Evolutionary conservation across 2,113 vertebrate genomes (phyloP).

Genomic region (Ceuthmochares aereus): DNA sequence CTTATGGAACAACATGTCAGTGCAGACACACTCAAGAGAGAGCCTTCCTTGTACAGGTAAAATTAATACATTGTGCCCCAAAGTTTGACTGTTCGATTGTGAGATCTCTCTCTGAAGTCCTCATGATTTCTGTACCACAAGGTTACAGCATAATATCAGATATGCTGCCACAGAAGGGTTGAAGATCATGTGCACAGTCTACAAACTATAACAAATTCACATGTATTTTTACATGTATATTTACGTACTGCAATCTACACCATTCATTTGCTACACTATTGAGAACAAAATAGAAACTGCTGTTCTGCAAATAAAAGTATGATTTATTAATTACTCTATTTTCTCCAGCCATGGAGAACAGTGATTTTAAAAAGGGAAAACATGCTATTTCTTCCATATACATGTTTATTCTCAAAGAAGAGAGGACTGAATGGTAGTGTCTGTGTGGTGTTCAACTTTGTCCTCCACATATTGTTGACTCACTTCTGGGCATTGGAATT

Average conservation of each 20-base stretch:
- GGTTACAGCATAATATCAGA: not conserved
- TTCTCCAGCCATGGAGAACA: not conserved
- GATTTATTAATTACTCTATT: not conserved
- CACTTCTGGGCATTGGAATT: not conserved
- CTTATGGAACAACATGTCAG: slow-evolving; percentile 95
- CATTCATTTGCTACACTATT: not conserved
- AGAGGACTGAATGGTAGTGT: not conserved
- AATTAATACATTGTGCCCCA: not conserved
- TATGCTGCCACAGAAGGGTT: not conserved
- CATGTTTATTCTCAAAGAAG: not conserved
- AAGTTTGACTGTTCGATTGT: not conserved
- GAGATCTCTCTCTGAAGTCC: not conserved
- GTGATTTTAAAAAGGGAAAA: not conserved
- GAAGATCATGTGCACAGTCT: not conserved
- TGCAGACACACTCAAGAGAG: slow-evolving; percentile 89
- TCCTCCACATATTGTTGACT: not conserved
- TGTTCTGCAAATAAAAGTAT: not conserved
- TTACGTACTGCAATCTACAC: not conserved
- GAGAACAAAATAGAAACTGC: not conserved
- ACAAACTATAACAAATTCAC: not conserved
- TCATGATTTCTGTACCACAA: not conserved
- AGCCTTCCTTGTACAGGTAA: slow-evolving; percentile 93
- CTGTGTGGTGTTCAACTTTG: not conserved
- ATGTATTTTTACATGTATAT: not conserved
- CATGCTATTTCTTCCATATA: not conserved